Conservation (phyloP, 2,113 vertebrate species). For the Bagarius yarrelli region DNA sequence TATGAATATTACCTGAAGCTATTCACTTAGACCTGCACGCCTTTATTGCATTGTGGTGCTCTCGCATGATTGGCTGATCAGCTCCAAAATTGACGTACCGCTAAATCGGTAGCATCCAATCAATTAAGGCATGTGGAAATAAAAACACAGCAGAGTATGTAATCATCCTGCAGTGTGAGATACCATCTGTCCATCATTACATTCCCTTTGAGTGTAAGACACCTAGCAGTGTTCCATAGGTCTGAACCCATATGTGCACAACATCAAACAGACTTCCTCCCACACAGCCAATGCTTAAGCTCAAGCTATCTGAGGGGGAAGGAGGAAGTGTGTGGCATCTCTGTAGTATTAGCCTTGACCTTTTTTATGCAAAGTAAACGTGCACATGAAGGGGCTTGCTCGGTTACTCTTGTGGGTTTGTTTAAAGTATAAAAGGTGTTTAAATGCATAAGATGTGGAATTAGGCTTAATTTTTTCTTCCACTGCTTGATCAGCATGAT, state of each 20-base stretch:
- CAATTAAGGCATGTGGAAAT: background rate
- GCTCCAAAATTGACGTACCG: background rate
- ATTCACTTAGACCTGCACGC: background rate
- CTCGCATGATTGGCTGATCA: background rate
- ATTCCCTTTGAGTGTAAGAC: constrained; percentile 50
- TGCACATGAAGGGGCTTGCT: constrained; percentile 33
- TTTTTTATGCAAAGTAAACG: constrained; percentile 61
- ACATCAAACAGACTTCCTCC: constrained; percentile 55
- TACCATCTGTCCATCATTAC: constrained; percentile 48
- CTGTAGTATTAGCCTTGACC: constrained; percentile 56
- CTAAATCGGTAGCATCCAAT: background rate
- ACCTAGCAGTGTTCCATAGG: constrained; percentile 52
- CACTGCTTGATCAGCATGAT: background rate
- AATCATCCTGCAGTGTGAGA: constrained; percentile 37
- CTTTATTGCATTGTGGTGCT: background rate
- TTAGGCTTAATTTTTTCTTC: too few species aligned
- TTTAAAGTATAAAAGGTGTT: background rate
- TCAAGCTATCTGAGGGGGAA: constrained; percentile 61
- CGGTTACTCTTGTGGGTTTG: constrained; percentile 19
- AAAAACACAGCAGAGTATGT: background rate
- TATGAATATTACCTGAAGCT: background rate
- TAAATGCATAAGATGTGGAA: background rate
- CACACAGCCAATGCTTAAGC: constrained; percentile 35
- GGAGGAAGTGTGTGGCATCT: constrained; percentile 52
- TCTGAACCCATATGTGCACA: constrained; percentile 51